Conservation (phyloP, 2,888 invertebrate species). For the Tenthredo notha region DNA sequence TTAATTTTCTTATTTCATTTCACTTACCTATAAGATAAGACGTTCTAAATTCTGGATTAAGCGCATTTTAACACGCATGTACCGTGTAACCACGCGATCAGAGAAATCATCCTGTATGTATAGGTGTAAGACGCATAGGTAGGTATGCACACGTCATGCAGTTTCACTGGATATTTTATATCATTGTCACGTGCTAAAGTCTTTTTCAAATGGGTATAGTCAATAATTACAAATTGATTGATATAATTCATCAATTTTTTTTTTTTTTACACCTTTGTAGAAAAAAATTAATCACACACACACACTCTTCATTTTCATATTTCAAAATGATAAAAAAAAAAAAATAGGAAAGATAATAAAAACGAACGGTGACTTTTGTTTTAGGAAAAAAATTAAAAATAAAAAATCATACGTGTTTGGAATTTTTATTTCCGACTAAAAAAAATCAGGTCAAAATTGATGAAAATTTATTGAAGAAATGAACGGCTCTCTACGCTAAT, state of each 20-base stretch:
- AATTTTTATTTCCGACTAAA: background rate
- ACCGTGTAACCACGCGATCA: constrained; percentile 1
- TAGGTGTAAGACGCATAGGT: background rate
- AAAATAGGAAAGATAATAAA: background rate
- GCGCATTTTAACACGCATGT: constrained; percentile 30
- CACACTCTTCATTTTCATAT: background rate
- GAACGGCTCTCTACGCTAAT: background rate
- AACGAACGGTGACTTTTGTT: background rate
- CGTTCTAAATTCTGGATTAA: constrained; percentile 19
- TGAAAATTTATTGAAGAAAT: background rate
- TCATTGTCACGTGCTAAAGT: background rate
- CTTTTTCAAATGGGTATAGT: background rate
- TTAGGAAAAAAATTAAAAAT: too few relatives aligned
- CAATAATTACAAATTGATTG: too few relatives aligned
- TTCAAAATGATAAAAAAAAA: background rate
- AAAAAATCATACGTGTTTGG: background rate
- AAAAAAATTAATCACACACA: background rate
- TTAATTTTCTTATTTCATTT: constrained; percentile 39
- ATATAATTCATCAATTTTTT: too few relatives aligned
- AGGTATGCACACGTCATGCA: background rate
- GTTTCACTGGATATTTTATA: background rate
- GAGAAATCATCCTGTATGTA: background rate
- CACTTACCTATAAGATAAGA: constrained; percentile 33
- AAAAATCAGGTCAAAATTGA: background rate
- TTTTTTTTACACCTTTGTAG: too few relatives aligned